A percentile compares a stretch with the other conserved stretches of the same genome.
These are phyloP conservation scores for Drosophila prosaltans DNA, from an alignment of 1,140 invertebrate genomes.

Conservation along the genomic window DNA sequence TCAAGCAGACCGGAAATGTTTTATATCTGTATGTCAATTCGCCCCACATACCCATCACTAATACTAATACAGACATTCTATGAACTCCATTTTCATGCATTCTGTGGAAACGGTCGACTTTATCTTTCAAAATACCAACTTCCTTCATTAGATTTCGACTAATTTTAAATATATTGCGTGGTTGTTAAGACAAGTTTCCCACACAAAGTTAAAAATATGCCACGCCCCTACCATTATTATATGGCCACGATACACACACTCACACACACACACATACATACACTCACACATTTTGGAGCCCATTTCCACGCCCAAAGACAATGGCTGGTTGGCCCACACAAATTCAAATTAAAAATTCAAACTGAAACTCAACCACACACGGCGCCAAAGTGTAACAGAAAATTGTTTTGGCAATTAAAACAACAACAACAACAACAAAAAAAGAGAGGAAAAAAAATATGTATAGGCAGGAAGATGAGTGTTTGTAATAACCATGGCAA, in stretches of 20 bases:
- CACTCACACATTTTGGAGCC: conserved; percentile 38
- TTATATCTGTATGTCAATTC: neutral
- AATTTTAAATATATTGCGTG: conserved; percentile 35
- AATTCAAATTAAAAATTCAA: neutral
- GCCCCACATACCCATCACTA: neutral
- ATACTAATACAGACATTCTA: neutral
- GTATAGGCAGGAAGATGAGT: conserved; percentile 61
- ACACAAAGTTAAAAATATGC: conserved; percentile 39
- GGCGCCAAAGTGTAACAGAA: conserved; percentile 52
- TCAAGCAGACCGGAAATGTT: neutral
- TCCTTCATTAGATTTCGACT: conserved; percentile 11
- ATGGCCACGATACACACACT: neutral
- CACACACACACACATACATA: neutral
- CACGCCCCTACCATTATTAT: conserved; percentile 9
- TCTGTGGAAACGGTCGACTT: neutral
- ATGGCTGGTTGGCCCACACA: conserved; percentile 30
- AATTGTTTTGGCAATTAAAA: conserved; percentile 74
- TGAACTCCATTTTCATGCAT: neutral
- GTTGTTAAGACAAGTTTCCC: conserved; percentile 48
- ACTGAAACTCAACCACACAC: conserved; percentile 45
- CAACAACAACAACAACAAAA: conserved; percentile 45
- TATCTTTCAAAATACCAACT: conserved; percentile 8
- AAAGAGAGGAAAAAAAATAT: conserved; percentile 26
- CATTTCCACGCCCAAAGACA: conserved; percentile 58
- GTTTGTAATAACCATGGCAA: conserved; percentile 51